Percentiles rank a stretch among this genome's conserved stretches.
phyloP scores from a whole-genome alignment of 2,797 vertebrate genomes.

The Amblyraja radiata region DNA sequence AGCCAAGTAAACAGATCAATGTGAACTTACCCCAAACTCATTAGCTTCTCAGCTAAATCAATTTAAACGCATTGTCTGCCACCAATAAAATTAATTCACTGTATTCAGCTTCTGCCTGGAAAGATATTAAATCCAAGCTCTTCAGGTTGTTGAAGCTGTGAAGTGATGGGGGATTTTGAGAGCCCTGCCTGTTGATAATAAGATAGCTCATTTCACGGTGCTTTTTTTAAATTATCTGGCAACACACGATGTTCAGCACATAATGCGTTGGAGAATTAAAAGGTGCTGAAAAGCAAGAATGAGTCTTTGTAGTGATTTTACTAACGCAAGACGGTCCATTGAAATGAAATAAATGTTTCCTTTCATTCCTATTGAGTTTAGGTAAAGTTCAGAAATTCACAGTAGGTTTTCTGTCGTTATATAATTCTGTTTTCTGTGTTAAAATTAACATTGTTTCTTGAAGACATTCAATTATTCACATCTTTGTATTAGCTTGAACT shows the following conservation, averaged over 20 bases:
- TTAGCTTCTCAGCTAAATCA: constrained; percentile 32
- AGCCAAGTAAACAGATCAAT: constrained; percentile 28
- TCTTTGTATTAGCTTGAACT: neutral
- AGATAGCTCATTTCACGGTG: neutral
- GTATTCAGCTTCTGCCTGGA: neutral
- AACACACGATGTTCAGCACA: neutral
- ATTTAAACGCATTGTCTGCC: constrained; percentile 25
- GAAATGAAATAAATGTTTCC: neutral
- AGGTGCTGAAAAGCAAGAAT: neutral
- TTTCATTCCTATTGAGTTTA: neutral
- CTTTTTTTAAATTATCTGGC: neutral
- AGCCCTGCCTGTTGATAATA: neutral
- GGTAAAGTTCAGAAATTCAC: neutral
- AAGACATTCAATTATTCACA: neutral
- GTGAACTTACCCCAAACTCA: constrained; percentile 35
- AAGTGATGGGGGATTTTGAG: constrained; percentile 3
- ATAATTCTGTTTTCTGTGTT: neutral
- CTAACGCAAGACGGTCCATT: neutral
- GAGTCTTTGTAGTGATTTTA: neutral
- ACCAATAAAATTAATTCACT: constrained; percentile 21
- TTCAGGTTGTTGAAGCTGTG: constrained; percentile 1
- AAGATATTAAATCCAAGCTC: constrained; percentile 2
- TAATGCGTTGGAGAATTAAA: neutral
- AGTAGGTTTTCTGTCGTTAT: neutral
- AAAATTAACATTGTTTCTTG: neutral